Evolutionary conservation across 1,140 invertebrate species (phyloP), one percentile per base, ranked within the genome.

Genomic region (Panonychus citri): DNA sequence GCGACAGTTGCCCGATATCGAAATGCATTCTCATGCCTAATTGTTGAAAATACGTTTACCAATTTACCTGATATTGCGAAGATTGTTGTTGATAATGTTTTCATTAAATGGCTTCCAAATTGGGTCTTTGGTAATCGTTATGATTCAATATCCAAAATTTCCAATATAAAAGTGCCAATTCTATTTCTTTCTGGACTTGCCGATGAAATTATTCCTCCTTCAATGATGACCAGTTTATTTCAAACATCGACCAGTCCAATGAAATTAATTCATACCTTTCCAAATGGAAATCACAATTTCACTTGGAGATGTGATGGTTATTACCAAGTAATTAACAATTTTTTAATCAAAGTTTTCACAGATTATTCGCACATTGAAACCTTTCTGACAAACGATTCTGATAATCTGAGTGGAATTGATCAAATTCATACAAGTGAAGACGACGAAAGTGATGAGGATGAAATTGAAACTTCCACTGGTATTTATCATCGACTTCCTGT

Each of bases 41-140:
- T 95, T 61, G 74, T 94, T 28, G 89, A 95, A 71, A 95, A 95
- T 67, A 91, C 88, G 42, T 95, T 95, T 66, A 91, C 86, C 10
- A 87, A 82, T 66, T 85, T 95, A 68, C 85, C 85, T 27, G 85
- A 88, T 61, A 90, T 93, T 78, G 85, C 84, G 24, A 66, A 60
- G 57, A 59, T 63, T n/a, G 59, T 69, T 51, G 62, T 70, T 52
- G 60, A 64, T 53, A n/a, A 73, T 75, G 62, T 46, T 37, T 25
- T 64, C n/a, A 28, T 65, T 19, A 56, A 55, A 49, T 56, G 49
- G 12, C 30, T 65, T 8, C 64, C 64, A 25, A 53, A 46, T 27
- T 65, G 64, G 59, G 57, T 56, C 49, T 65, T 59, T 57, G 65
- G 65, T 54, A 65, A 62, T 57, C 58, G 58, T 53, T 66, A 59